Evolutionary conservation across 2,797 vertebrate species (phyloP), one percentile per base, ranked within the genome.

Genomic region (Nasua narica): DNA sequence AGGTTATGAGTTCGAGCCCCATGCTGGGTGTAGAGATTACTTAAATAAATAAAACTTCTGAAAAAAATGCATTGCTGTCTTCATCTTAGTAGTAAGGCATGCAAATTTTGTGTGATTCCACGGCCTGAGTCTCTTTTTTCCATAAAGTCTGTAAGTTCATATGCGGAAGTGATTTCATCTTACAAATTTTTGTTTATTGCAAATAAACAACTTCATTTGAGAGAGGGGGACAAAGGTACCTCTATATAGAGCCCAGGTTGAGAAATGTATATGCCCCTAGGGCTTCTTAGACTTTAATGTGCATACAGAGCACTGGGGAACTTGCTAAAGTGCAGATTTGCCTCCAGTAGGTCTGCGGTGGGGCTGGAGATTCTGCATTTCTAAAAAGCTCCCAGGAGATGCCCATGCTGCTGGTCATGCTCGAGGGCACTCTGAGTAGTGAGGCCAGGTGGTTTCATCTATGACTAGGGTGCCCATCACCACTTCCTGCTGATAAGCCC

Each of bases 81-180:
- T 77, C 56, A 62, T 90, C 74, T 91, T 70, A 60, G 27, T 70
- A 60, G 27, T 35, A 48, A 89, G 29, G 37, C 32, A 27, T 46
- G 56, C 35, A 40, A 69, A 78, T 78, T 69, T 90, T 90, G 69
- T 58, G 32, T 78, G 40, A 69, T 69, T 90, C 60, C 2, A 29
- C 58, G 19, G 27, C 50, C n/a, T 90, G 60, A n/a, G 60, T 50
- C 70, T 85, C 62, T 94, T 84, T 94, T 84, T n/a, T 84, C 25
- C 3, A 1, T 54, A 82, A n/a, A 48, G 32, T 23, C 50, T 84
- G 32, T 69, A 78, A 29, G 14, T 85, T 85, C 8, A 7, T 76
- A 67, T 85, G 79, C 58, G 87, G 84, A 85, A 88, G 58, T 77
- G 37, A 85, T 90, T 90, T 94, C 32, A 32, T 60, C 48, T 90